Conservation (phyloP, 2,797 vertebrate species). For the Hippoglossus hippoglossus region DNA sequence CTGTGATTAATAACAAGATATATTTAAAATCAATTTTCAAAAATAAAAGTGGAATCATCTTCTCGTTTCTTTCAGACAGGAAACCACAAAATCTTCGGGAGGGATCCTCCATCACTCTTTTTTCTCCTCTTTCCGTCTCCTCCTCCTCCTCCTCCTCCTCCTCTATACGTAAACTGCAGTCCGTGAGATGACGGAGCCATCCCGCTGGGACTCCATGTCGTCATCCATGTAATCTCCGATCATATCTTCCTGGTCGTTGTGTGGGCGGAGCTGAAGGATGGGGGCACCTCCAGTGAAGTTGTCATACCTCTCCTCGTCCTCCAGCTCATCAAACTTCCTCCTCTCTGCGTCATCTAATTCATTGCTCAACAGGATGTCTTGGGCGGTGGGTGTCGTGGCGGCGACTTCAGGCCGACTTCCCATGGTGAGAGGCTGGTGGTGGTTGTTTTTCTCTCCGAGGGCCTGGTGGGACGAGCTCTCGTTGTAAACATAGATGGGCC, state of each 20-base stretch:
- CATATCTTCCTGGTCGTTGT: constrained; percentile 70
- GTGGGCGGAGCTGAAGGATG: constrained; percentile 85
- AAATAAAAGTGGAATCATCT: constrained; percentile 77
- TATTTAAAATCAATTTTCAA: constrained; percentile 71
- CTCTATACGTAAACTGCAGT: constrained; percentile 91
- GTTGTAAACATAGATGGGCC: constrained; percentile 82
- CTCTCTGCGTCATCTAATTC: constrained; percentile 85
- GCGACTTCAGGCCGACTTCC: constrained; percentile 72
- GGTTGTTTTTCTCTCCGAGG: constrained; percentile 80
- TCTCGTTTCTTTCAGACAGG: constrained; percentile 47
- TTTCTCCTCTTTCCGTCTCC: constrained; percentile 11
- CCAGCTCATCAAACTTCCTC: constrained; percentile 87
- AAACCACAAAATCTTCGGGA: constrained; percentile 64
- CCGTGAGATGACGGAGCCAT: constrained; percentile 94
- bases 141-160: constrained; percentile 26
- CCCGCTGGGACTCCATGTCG: constrained; percentile 94
- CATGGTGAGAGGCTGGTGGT: constrained; percentile 79
- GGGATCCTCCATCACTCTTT: constrained; percentile 48
- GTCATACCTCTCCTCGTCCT: constrained; percentile 86
- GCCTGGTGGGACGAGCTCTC: constrained; percentile 79
- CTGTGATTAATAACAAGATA: constrained; percentile 69
- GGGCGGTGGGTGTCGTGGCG: constrained; percentile 76
- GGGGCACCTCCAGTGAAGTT: constrained; percentile 82
- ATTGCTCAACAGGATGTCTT: constrained; percentile 84
- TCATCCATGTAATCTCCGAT: constrained; percentile 82